Conservation (phyloP, 2,113 vertebrate species). For the Cheilinus undulatus region DNA sequence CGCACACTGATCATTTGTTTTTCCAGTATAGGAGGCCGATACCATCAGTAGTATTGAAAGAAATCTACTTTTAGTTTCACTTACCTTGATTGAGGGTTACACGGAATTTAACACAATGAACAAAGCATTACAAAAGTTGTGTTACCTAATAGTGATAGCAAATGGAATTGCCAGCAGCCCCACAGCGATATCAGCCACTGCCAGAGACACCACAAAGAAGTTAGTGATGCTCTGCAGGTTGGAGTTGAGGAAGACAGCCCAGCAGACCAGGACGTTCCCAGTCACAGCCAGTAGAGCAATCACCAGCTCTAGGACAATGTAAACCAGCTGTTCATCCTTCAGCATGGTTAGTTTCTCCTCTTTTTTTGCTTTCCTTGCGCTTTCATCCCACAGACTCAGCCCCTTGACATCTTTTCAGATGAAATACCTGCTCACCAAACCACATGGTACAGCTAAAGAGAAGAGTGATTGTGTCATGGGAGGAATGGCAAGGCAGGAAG, state of each 20-base stretch:
- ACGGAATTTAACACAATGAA: not conserved
- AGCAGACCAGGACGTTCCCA: conserved; percentile 97
- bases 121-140: not conserved
- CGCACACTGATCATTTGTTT: too few species aligned
- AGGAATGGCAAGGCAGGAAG: conserved; percentile 40
- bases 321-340: conserved; percentile 80
- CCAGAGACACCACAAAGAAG: conserved; percentile 95
- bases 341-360: conserved; percentile 81
- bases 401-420: conserved; percentile 38
- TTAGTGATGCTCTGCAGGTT: conserved; percentile 98
- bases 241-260: conserved; percentile 94
- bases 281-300: conserved; percentile 91
- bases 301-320: conserved; percentile 91
- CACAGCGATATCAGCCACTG: conserved; percentile 94
- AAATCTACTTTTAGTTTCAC: too few species aligned
- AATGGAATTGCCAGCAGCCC: conserved; percentile 96
- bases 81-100: too few species aligned
- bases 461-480: conserved; percentile 21
- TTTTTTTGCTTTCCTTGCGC: conserved; percentile 37
- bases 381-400: conserved; percentile 61
- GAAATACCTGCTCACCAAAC: conserved; percentile 33
- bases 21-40: too few species aligned
- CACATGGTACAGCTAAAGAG: not conserved
- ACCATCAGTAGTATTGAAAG: too few species aligned
- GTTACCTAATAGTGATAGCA: conserved; percentile 87